A percentile compares a stretch with the other conserved stretches of the same genome.
phyloP scores from a whole-genome alignment of 2,797 vertebrate genomes.

The Pseudomugil tenellus region DNA sequence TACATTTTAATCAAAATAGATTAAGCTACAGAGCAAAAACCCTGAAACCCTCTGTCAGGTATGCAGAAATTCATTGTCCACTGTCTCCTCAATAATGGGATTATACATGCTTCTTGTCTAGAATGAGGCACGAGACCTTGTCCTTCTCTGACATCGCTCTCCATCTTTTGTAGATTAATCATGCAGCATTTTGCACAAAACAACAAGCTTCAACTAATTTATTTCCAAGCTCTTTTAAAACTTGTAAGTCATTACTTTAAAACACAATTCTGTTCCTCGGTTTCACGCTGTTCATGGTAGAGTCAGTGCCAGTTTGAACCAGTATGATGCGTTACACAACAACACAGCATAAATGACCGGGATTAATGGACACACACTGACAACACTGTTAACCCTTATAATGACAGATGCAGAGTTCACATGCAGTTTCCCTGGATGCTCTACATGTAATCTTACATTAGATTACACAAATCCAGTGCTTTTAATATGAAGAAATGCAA shows the following conservation, averaged over 20 bases:
- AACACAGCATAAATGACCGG: conserved; percentile 27
- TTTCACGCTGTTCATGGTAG: conserved; percentile 10
- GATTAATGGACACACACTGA: conserved; percentile 19
- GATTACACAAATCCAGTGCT: conserved; percentile 2
- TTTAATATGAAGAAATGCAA: neutral
- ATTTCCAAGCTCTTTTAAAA: neutral
- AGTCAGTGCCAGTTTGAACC: conserved; percentile 67
- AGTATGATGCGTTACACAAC: conserved; percentile 74
- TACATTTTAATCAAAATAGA: neutral
- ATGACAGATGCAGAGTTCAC: neutral
- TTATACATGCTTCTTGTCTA: conserved; percentile 23
- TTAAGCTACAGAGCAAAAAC: neutral
- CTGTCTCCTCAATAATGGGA: conserved; percentile 31
- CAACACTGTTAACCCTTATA: conserved; percentile 21
- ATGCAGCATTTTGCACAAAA: conserved; percentile 9
- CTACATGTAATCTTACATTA: neutral
- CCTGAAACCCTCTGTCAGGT: neutral
- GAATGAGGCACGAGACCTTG: conserved; percentile 1
- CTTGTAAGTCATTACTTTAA: neutral
- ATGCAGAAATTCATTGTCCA: neutral
- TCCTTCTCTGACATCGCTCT: conserved; percentile 4
- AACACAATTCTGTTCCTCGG: conserved; percentile 19
- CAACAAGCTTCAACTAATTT: neutral
- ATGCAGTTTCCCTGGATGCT: conserved; percentile 10
- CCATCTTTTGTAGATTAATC: neutral